A percentile compares a stretch with the other conserved stretches of the same genome.
phyloP scores from a whole-genome alignment of 2,797 vertebrate species.

The Sylvilagus floridanus region DNA sequence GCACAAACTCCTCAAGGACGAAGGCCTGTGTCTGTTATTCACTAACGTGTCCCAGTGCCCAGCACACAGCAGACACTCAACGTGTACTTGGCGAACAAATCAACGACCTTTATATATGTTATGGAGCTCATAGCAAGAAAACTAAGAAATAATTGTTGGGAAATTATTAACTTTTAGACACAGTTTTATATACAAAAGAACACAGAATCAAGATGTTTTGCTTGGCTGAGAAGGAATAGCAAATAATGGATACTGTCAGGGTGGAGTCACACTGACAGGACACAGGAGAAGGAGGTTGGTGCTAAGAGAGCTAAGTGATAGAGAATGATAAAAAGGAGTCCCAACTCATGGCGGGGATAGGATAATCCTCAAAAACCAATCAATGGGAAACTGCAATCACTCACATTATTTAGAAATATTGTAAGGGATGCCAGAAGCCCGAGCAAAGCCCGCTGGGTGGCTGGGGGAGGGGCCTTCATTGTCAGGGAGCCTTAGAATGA shows the following conservation, averaged over 20 bases:
- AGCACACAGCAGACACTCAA: not conserved
- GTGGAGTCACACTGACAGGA: not conserved
- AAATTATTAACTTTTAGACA: not conserved
- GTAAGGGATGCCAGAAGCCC: not conserved
- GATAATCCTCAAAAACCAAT: no score
- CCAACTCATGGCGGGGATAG: fast-evolving
- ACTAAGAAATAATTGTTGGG: not conserved
- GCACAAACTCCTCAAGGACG: no score
- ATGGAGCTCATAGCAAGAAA: not conserved
- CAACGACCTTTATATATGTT: fast-evolving
- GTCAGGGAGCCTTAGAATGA: not conserved
- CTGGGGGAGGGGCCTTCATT: not conserved
- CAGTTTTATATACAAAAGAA: not conserved
- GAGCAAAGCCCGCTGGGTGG: no score
- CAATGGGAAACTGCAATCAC: not conserved
- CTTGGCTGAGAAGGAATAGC: not conserved
- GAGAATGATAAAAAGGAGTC: no score
- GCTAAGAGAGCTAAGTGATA: no score
- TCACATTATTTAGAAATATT: not conserved
- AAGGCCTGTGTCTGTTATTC: not conserved
- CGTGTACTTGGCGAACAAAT: not conserved
- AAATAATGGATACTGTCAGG: fast-evolving
- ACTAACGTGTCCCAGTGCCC: not conserved
- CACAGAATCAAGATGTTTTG: not conserved
- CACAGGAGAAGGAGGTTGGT: not conserved